A percentile compares a stretch with the other conserved stretches of the same genome.
Evolutionary conservation across 2,797 vertebrate species (phyloP).

Genomic region (Staurois parvus): DNA sequence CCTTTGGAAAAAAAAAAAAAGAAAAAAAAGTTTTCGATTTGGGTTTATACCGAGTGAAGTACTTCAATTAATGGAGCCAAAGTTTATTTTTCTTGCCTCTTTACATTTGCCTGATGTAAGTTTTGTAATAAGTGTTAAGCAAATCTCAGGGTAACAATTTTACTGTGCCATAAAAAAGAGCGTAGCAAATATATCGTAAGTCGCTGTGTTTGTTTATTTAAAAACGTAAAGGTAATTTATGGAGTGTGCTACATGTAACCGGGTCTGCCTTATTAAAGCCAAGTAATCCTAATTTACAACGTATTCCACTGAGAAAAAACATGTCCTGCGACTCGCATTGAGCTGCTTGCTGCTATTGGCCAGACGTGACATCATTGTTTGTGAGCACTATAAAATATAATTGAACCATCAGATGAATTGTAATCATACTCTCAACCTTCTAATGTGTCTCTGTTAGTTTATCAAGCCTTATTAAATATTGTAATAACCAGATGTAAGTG

Average conservation of each 20-base stretch:
- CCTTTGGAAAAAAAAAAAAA: neutral
- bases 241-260: conserved; percentile 84
- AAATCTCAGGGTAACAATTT: conserved; percentile 86
- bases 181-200: conserved; percentile 85
- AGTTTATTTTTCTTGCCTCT: conserved; percentile 83
- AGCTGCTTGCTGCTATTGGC: conserved; percentile 75
- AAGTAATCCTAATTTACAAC: conserved; percentile 79
- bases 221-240: conserved; percentile 85
- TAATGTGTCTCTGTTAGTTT: conserved; percentile 80
- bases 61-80: conserved; percentile 76
- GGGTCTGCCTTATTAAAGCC: conserved; percentile 78
- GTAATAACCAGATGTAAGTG: conserved; percentile 73
- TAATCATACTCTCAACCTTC: conserved; percentile 83
- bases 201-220: conserved; percentile 83
- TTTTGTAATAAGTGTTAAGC: conserved; percentile 86
- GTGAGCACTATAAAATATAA: conserved; percentile 83
- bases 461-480: conserved; percentile 75
- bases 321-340: conserved; percentile 74
- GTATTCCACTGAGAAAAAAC: conserved; percentile 78
- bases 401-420: conserved; percentile 85
- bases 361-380: conserved; percentile 83
- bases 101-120: conserved; percentile 82
- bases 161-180: conserved; percentile 84
- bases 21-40: conserved; percentile 35
- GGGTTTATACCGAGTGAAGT: conserved; percentile 72